Base-by-base conservation (phyloP, 2,113 vertebrate species). In the Macquaria ambigua region DNA sequence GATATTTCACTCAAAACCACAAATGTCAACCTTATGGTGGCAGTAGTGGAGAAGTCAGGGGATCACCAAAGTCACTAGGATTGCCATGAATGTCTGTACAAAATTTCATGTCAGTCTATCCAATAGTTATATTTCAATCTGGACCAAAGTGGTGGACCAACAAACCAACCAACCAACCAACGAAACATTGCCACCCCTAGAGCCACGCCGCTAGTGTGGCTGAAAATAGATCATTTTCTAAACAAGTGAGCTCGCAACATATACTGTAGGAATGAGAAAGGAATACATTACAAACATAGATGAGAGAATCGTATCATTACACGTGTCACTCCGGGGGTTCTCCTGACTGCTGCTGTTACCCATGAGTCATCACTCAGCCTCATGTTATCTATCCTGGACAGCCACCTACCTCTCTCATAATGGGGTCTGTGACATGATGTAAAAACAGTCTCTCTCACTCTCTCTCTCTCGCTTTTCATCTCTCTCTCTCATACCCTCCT, bases 391-490 rank as follows among this genome's bases (percentile, higher is more conserved):
- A 14, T 81, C 77, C 61, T 20, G 1, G 37, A 80, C 58, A 84
- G 72, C 62, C 78, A 43, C 39, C 75, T 61, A 43, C 28, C 39
- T 21, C 37, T 43, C 34, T 67, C 21, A 70, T 74, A 53, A 80
- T 56, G n/a, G 34, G 46, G 31, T 79, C 77, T 63, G 15, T 56
- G 83, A 72, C 66, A 63, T 21, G 82, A 43, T 66, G 62, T 67
- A 68, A 84, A 86, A 87, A 87, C 43, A 76, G 79, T 46, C 34
- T 67, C 66, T 83, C 66, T 62, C 48, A 77, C 31, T 18, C 50
- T 80, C 66, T 61, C 4, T 37, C 37, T 31, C 53, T 66, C 28
- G n/a, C n/a, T 9, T 23, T 52, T 18, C 18, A 31, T 31, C 28
- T 31, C 31, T 18, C 50, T 80, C 66, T 61, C 4, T 37, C 37